Evolutionary conservation across 2,113 vertebrate genomes (phyloP).

Genomic region (Pholis gunnellus): DNA sequence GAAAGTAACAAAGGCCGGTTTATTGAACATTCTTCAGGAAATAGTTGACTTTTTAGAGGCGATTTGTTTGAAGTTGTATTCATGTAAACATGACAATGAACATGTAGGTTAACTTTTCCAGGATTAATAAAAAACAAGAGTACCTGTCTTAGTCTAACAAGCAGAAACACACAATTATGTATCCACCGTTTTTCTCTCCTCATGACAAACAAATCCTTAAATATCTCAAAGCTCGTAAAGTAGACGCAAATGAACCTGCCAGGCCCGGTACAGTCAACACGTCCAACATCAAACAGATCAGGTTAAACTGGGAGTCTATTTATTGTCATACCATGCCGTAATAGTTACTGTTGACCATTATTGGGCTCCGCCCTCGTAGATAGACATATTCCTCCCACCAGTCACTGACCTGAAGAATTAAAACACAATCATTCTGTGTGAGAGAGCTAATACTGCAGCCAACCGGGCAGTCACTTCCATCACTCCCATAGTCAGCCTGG

Average conservation of each 20-base stretch:
- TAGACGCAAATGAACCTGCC: not conserved
- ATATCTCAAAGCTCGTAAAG: not conserved
- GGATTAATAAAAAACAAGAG: not conserved
- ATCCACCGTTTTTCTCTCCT: not conserved
- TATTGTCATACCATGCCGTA: constrained; percentile 88
- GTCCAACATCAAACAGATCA: not conserved
- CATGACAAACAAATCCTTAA: not conserved
- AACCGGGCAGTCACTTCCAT: not conserved
- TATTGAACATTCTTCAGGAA: not conserved
- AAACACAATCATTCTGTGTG: not conserved
- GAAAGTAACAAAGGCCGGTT: not conserved
- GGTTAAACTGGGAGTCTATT: not conserved
- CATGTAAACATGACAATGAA: not conserved
- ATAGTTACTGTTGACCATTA: constrained; percentile 95
- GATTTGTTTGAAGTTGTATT: not conserved
- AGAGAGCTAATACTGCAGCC: constrained; percentile 13
- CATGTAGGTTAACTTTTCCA: not conserved
- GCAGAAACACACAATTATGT: not conserved
- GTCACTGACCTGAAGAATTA: constrained; percentile 87
- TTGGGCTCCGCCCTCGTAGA: constrained; percentile 86
- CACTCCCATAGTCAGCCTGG: constrained; percentile 33
- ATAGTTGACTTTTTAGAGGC: not conserved
- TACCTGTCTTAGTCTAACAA: not conserved
- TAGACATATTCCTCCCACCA: constrained; percentile 96
- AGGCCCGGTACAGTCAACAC: not conserved